Conservation (phyloP, 1,140 invertebrate genomes). For the Nylanderia fulva region DNA sequence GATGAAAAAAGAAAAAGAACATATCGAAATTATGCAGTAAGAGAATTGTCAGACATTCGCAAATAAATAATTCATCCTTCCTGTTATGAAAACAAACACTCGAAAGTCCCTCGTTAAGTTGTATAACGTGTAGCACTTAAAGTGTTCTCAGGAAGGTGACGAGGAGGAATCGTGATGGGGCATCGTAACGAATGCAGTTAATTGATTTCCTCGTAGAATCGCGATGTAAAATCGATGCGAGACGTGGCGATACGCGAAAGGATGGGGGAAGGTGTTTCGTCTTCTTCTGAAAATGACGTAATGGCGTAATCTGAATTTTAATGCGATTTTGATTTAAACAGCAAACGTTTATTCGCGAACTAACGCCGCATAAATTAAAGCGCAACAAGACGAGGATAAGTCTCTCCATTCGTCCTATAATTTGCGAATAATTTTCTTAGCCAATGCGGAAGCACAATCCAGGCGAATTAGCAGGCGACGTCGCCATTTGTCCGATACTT, state of each 20-base stretch:
- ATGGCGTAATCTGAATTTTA: conserved; percentile 56
- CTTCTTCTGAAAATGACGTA: conserved; percentile 60
- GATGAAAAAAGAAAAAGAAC: background rate
- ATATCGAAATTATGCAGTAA: conserved; percentile 1
- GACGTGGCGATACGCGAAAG: background rate
- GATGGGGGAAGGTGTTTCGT: background rate
- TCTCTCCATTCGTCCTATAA: conserved; percentile 3
- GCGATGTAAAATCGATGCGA: conserved; percentile 41
- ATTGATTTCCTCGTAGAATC: conserved; percentile 51
- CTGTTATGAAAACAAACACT: conserved; percentile 45
- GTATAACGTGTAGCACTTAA: conserved; percentile 29
- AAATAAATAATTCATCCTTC: conserved; percentile 55
- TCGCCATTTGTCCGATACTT: background rate
- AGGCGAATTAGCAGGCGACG: background rate
- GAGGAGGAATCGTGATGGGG: conserved; percentile 17
- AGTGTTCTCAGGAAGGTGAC: conserved; percentile 8
- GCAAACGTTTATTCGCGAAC: conserved; percentile 22
- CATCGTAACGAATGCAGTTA: conserved; percentile 60
- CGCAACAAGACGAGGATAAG: background rate
- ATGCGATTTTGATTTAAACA: conserved; percentile 53
- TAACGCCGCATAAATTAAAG: conserved; percentile 22
- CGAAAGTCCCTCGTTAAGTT: conserved; percentile 51
- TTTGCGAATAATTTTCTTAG: conserved; percentile 30
- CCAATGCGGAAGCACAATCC: background rate
- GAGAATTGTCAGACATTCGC: conserved; percentile 47